These are phyloP conservation scores for Brotula barbata DNA, from an alignment of 2,797 vertebrate genomes.

Conservation along the genomic window DNA sequence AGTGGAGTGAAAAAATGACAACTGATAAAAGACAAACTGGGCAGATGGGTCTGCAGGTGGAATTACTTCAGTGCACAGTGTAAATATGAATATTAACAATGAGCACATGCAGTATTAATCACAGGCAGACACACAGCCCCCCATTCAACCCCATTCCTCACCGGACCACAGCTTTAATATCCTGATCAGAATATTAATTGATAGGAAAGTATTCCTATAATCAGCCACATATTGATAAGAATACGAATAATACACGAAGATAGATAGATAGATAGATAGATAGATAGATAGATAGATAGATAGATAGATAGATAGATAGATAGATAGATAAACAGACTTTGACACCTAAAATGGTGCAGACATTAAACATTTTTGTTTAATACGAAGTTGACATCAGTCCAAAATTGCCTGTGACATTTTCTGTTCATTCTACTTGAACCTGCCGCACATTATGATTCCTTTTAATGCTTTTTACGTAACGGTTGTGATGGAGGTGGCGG, in stretches of 20 bases:
- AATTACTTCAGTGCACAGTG: constrained; percentile 71
- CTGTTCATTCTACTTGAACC: constrained; percentile 24
- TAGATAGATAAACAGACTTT: no score
- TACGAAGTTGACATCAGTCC: no score
- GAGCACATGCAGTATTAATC: constrained; percentile 74
- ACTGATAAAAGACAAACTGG: constrained; percentile 60
- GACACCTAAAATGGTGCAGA: no score
- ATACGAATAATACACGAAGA: no score
- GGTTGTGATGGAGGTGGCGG: constrained; percentile 46
- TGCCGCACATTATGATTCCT: constrained; percentile 42
- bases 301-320: no score
- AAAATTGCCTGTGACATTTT: constrained; percentile 18
- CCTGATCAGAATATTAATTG: constrained; percentile 2
- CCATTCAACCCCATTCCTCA: constrained; percentile 34
- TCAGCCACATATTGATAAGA: not conserved
- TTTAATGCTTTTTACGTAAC: constrained; percentile 56
- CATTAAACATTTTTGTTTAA: no score
- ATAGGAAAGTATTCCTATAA: not conserved
- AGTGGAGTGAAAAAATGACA: constrained; percentile 37
- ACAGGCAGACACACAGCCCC: constrained; percentile 33
- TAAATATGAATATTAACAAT: constrained; percentile 74
- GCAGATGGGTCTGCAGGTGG: constrained; percentile 77
- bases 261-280: no score
- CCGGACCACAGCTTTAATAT: constrained; percentile 8
- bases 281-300: no score